phyloP scores from a whole-genome alignment of 2,113 vertebrate genomes.

The Heliornis fulica region DNA sequence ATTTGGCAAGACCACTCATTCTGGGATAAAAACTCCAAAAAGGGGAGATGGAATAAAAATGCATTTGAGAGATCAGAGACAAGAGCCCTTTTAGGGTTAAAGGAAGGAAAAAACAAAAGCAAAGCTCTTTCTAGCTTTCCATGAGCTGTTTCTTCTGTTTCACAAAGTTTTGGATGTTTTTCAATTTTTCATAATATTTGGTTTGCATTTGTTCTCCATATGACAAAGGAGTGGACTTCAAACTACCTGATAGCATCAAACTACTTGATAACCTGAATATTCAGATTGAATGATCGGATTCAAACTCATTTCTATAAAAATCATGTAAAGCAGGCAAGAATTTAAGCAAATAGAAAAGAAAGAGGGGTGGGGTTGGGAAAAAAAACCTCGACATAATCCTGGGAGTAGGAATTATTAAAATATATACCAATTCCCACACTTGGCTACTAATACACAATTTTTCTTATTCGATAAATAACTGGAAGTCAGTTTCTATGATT shows the following conservation, averaged over 20 bases:
- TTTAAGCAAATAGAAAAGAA: not conserved
- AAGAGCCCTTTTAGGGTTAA: not conserved
- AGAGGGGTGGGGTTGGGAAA: no score
- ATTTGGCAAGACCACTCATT: accelerated
- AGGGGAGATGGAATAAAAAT: not conserved
- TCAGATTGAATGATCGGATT: not conserved
- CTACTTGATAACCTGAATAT: not conserved
- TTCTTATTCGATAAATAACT: not conserved
- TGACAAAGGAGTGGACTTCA: not conserved
- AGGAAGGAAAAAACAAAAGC: not conserved
- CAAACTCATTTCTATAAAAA: not conserved
- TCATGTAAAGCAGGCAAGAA: not conserved
- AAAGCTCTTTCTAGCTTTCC: not conserved
- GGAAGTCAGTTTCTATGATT: not conserved
- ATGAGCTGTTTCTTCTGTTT: not conserved
- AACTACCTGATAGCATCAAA: not conserved
- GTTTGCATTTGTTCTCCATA: not conserved
- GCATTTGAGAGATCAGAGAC: not conserved
- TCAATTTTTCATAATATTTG: not conserved
- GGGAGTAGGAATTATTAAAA: not conserved
- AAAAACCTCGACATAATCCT: no score
- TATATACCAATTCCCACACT: not conserved
- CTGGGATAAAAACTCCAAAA: not conserved
- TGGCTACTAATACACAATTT: not conserved
- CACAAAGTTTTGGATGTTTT: not conserved